Percentiles rank a stretch among this genome's conserved stretches.
Evolutionary conservation across 1,140 invertebrate species (phyloP).

Genomic region (Drosophila rhopaloa): DNA sequence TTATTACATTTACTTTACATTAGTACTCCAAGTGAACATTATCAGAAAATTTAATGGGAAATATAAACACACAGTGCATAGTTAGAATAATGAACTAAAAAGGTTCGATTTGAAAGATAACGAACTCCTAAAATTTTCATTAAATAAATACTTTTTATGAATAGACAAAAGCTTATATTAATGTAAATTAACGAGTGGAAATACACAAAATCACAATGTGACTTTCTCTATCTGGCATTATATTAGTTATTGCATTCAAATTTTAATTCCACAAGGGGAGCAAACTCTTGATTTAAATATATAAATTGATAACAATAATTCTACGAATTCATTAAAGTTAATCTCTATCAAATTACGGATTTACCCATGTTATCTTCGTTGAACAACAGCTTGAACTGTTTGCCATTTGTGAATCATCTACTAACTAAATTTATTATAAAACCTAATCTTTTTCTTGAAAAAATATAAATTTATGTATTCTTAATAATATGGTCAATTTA

Average conservation of each 20-base stretch:
- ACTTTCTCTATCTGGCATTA: too few relatives aligned
- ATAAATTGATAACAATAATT: neutral
- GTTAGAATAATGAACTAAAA: neutral
- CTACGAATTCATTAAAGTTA: neutral
- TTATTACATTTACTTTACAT: constrained; percentile 13
- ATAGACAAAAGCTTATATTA: too few relatives aligned
- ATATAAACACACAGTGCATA: neutral
- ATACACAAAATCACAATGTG: too few relatives aligned
- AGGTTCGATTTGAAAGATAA: neutral
- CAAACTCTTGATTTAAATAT: neutral
- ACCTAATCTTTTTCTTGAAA: too few relatives aligned
- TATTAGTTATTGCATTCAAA: too few relatives aligned
- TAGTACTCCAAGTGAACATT: neutral
- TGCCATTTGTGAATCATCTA: neutral
- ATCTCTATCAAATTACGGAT: neutral
- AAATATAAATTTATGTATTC: too few relatives aligned
- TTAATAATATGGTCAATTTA: too few relatives aligned
- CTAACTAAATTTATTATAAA: neutral
- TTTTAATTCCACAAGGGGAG: too few relatives aligned
- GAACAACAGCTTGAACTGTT: neutral
- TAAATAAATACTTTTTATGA: too few relatives aligned
- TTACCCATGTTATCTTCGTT: neutral
- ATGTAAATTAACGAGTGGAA: too few relatives aligned
- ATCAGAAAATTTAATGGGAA: neutral
- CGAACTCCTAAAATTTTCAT: too few relatives aligned